These are phyloP conservation scores for Anticlea derivata DNA, from an alignment of 2,888 invertebrate species.

Conservation along the genomic window DNA sequence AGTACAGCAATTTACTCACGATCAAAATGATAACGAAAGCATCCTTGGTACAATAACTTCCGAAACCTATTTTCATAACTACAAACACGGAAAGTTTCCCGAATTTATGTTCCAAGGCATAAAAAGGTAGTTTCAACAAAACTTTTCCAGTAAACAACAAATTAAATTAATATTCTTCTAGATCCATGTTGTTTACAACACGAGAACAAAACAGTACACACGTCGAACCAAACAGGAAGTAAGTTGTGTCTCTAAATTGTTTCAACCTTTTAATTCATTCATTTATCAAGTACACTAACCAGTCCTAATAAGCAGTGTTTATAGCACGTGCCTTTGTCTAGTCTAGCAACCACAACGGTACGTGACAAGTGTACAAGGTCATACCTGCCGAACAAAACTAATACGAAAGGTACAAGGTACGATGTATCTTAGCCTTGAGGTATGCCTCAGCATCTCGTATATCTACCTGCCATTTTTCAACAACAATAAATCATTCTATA, in stretches of 20 bases:
- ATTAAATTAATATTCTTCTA: neutral
- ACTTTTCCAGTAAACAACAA: neutral
- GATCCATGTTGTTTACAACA: neutral
- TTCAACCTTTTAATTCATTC: constrained; percentile 5
- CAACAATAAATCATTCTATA: neutral
- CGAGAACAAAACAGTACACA: constrained; percentile 7
- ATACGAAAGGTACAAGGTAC: neutral
- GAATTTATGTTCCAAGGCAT: too few relatives aligned
- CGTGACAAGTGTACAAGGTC: neutral
- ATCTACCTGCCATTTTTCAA: too few relatives aligned
- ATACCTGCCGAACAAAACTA: neutral
- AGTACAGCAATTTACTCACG: neutral
- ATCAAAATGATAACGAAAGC: neutral
- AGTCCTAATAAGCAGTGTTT: constrained; percentile 7
- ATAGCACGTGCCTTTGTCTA: constrained; percentile 4
- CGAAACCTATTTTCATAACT: constrained; percentile 8
- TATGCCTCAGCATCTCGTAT: too few relatives aligned
- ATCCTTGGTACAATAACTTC: constrained; percentile 2
- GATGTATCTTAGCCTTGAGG: neutral
- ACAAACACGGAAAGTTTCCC: too few relatives aligned
- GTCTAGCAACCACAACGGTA: constrained; percentile 7
- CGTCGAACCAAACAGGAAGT: constrained; percentile 10
- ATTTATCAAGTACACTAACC: constrained; percentile 4
- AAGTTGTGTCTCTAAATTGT: neutral
- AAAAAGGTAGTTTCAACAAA: neutral